A percentile compares a stretch with the other conserved stretches of the same genome.
phyloP scores from a whole-genome alignment of 92 coral and sea anemone species.

The Scolanthus callimorphus region DNA sequence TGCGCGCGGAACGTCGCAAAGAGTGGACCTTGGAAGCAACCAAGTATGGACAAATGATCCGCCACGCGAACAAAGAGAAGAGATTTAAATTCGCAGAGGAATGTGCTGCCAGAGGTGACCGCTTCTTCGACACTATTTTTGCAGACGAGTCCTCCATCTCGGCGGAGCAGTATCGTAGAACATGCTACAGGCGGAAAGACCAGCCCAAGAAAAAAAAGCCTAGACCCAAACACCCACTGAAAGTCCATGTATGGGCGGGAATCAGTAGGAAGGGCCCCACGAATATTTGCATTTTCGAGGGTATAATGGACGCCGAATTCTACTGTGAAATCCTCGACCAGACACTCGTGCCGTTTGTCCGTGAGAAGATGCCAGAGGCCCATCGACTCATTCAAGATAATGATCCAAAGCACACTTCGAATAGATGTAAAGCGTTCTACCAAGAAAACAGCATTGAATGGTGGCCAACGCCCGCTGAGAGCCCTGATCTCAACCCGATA shows the following conservation, averaged over 20 bases:
- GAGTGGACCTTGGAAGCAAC: slow-evolving; percentile 23
- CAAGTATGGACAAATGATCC: slow-evolving; percentile 28
- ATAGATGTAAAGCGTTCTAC: slow-evolving; percentile 21
- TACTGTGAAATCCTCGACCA: slow-evolving; percentile 14
- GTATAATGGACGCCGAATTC: slow-evolving; percentile 32
- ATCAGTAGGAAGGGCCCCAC: slow-evolving; percentile 34
- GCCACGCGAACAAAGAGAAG: slow-evolving; percentile 18
- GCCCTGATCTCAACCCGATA: slow-evolving; percentile 50
- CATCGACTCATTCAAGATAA: too few species aligned
- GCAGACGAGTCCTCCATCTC: slow-evolving; percentile 15
- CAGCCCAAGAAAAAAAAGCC: slow-evolving; percentile 33
- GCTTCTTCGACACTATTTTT: slow-evolving; percentile 19
- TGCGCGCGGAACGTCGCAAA: slow-evolving; percentile 4
- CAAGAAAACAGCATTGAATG: slow-evolving; percentile 28
- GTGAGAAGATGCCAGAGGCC: too few species aligned
- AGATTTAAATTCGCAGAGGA: slow-evolving; percentile 16
- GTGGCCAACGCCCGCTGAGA: slow-evolving; percentile 51
- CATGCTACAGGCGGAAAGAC: slow-evolving; percentile 20
- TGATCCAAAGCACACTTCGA: slow-evolving; percentile 28
- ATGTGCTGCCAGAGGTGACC: slow-evolving; percentile 11
- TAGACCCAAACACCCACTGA: slow-evolving; percentile 27
- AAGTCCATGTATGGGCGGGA: slow-evolving; percentile 45
- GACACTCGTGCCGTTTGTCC: slow-evolving; percentile 22
- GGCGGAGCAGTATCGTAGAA: slow-evolving; percentile 13
- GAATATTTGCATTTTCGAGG: slow-evolving; percentile 29